Base-by-base conservation (phyloP, 2,797 vertebrate species). In the Arctocebus calabarensis region DNA sequence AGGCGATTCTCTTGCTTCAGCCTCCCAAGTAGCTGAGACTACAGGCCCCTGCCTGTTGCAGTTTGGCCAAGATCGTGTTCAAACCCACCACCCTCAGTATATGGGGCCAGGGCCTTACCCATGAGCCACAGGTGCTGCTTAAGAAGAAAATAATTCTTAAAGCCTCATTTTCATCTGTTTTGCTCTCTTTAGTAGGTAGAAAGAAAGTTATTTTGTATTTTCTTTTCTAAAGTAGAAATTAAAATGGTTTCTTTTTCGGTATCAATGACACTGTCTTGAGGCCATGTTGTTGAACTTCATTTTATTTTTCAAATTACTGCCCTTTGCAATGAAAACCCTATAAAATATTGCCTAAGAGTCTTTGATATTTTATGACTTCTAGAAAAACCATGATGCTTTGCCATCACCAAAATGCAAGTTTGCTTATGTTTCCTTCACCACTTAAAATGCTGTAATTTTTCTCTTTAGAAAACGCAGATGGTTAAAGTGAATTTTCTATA, bases 171-270 rank as follows among this genome's bases (percentile, higher is more conserved):
- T 52, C 12, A 17, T 55, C 37, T 86, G 27, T 68, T 90, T 61
- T 0, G n/a, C 22, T 84, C n/a, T 23, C 16, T 66, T 66, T 66
- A n/a, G 23, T 78, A 62, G 45, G 62, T 52, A 83, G 81, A 23
- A 85, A 81, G 75, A 81, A 92, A 59, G 20, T 84, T 95, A 79
- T 57, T 90, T 78, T 91, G 68, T 4, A 22, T 55, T 88, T 96
- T 66, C 59, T 55, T 88, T 96, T 66, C 59, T 91, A 57, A 40
- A 40, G 40, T 40, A 40, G 40, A 5, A 40, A 40, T 40, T 40
- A 40, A 40, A 40, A 40, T 40, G 40, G 40, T 40, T 40, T 40
- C 40, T 40, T 84, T 89, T 78, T 14, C n/a, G 83, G 1, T 34
- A 85, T 75, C 23, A 10, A 5, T 37, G 84, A 48, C 32, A 88